Percentiles rank a stretch among this genome's conserved stretches.
Conservation (phyloP, 2,888 invertebrate genomes). For the Bellardia bayeri region DNA sequence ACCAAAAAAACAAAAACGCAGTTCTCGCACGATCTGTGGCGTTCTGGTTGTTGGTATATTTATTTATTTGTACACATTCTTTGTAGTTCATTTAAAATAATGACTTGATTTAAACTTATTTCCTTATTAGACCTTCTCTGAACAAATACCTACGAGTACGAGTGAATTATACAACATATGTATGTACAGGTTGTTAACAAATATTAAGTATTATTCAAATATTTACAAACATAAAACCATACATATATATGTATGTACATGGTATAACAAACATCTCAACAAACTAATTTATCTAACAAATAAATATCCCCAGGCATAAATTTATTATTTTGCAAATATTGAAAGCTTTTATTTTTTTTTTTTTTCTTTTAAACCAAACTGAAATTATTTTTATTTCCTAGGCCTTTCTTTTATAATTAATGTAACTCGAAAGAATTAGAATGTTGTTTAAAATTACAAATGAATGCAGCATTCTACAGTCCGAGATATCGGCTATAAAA, state of each 20-base stretch:
- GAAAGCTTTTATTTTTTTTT: not conserved
- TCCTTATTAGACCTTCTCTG: slow-evolving; percentile 39
- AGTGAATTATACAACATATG: not conserved
- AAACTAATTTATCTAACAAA: not conserved
- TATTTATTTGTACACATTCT: slow-evolving; percentile 10
- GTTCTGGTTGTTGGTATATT: slow-evolving; percentile 2
- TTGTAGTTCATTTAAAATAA: slow-evolving; percentile 44
- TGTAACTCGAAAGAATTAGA: not conserved
- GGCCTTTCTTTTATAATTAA: not conserved
- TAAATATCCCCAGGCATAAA: not conserved
- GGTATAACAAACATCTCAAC: no score
- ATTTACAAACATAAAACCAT: not conserved
- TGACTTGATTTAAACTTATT: slow-evolving; percentile 43
- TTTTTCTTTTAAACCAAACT: not conserved
- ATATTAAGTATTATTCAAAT: not conserved
- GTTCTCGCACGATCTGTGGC: not conserved
- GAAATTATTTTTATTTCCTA: not conserved
- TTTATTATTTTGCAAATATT: not conserved
- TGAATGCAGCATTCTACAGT: no score
- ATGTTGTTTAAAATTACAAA: no score
- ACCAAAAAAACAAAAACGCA: not conserved
- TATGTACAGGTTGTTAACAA: not conserved
- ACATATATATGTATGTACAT: not conserved
- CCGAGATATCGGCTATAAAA: no score
- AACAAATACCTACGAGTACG: not conserved